Evolutionary conservation across 2,113 vertebrate genomes (phyloP).

Genomic region (Clarias batrachus): DNA sequence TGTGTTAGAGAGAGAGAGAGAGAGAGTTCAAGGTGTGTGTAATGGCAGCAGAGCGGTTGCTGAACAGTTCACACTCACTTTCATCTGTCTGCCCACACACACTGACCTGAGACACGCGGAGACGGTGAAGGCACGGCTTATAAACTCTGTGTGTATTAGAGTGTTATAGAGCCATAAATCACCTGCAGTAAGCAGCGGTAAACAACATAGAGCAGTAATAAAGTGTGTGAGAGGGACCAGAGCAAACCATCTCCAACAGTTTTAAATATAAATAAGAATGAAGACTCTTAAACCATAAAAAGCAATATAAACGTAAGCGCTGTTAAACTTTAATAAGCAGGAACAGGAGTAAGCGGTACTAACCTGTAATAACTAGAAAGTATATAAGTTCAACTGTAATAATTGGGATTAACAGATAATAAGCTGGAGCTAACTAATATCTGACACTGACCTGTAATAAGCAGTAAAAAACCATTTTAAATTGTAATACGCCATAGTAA

Average conservation of each 20-base stretch:
- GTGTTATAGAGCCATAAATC: neutral
- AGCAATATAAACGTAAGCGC: neutral
- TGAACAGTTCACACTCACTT: constrained; percentile 33
- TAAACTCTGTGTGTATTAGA: neutral
- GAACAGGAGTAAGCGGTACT: neutral
- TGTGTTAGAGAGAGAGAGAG: neutral
- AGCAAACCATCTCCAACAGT: neutral
- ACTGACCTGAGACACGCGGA: constrained; percentile 30
- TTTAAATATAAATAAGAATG: neutral
- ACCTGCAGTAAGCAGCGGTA: neutral
- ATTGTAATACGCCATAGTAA: neutral
- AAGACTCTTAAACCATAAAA: neutral
- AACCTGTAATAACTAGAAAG: neutral
- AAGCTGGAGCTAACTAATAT: neutral
- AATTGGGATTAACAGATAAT: neutral
- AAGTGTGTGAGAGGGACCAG: neutral
- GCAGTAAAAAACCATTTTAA: neutral
- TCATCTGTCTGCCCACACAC: constrained; percentile 27
- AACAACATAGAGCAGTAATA: neutral
- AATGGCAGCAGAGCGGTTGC: constrained; percentile 30
- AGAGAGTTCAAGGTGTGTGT: constrained; percentile 30
- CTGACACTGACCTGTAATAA: no score
- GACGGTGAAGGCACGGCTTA: neutral
- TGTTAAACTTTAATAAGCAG: neutral
- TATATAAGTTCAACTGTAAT: neutral